These are phyloP conservation scores for Pristionchus arcanus DNA, from an alignment of 2,888 invertebrate genomes.

Conservation along the genomic window DNA sequence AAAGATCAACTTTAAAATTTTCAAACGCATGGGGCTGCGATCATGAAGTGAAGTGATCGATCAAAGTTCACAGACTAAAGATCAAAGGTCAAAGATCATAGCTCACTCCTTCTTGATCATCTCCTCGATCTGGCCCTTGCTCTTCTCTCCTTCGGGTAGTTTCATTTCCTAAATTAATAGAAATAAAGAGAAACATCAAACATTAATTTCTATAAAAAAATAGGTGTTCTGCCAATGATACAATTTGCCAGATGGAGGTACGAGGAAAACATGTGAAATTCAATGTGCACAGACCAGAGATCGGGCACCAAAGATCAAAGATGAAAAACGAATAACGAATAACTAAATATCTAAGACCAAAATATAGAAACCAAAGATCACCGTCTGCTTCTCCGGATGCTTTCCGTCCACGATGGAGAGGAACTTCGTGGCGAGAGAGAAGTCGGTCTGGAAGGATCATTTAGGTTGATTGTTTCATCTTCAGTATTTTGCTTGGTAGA, in stretches of 20 bases:
- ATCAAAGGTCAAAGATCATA: not conserved
- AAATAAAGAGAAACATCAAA: too few relatives aligned
- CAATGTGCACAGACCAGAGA: too few relatives aligned
- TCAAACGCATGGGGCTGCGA: not conserved
- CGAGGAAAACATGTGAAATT: too few relatives aligned
- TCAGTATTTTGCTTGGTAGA: too few relatives aligned
- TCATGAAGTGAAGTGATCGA: not conserved
- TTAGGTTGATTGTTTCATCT: too few relatives aligned
- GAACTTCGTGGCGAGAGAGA: not conserved
- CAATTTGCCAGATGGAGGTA: too few relatives aligned
- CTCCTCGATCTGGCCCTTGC: not conserved
- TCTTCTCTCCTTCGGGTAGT: not conserved
- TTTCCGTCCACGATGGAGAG: not conserved
- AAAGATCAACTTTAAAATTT: not conserved
- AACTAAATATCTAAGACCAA: not conserved
- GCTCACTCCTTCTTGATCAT: constrained; percentile 24
- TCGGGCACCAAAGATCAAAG: not conserved
- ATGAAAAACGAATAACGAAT: too few relatives aligned
- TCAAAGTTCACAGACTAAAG: not conserved
- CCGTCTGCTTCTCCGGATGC: not conserved
- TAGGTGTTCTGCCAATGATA: too few relatives aligned
- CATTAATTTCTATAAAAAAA: too few relatives aligned
- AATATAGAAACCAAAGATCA: not conserved
- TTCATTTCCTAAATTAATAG: not conserved
- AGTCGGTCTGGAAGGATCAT: not conserved